Evolutionary conservation across 2,113 vertebrate genomes (phyloP).

Genomic region (Anguilla japonica): DNA sequence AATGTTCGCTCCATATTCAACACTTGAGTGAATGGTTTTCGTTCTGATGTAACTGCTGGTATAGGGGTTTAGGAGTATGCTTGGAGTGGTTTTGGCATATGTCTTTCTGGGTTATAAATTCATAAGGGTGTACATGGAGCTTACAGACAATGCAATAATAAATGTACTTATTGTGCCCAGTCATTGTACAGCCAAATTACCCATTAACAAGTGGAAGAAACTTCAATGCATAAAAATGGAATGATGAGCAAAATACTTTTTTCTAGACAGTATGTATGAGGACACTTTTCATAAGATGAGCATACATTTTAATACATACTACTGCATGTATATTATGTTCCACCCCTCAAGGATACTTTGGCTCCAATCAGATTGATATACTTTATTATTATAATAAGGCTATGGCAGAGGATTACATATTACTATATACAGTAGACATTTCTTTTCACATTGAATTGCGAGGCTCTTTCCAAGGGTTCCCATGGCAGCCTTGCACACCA

Average conservation of each 20-base stretch:
- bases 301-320: too few species aligned
- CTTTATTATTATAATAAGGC: constrained; percentile 29
- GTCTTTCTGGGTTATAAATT: background rate
- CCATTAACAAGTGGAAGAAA: background rate
- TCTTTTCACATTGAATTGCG: constrained; percentile 10
- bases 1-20: too few species aligned
- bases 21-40: too few species aligned
- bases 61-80: too few species aligned
- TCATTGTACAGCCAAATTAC: background rate
- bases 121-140: background rate
- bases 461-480: background rate
- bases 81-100: too few species aligned
- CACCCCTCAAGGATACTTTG: background rate
- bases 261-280: too few species aligned
- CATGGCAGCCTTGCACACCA: background rate
- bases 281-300: too few species aligned
- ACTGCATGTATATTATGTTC: background rate
- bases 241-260: too few species aligned
- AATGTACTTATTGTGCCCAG: too few species aligned
- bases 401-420: constrained; percentile 2
- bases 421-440: background rate
- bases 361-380: background rate
- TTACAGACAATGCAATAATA: background rate
- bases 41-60: too few species aligned
- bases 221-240: too few species aligned